A percentile compares a stretch with the other conserved stretches of the same genome.
These are phyloP conservation scores for Parotia lawesii DNA, from an alignment of 2,113 vertebrate genomes.

Conservation along the genomic window DNA sequence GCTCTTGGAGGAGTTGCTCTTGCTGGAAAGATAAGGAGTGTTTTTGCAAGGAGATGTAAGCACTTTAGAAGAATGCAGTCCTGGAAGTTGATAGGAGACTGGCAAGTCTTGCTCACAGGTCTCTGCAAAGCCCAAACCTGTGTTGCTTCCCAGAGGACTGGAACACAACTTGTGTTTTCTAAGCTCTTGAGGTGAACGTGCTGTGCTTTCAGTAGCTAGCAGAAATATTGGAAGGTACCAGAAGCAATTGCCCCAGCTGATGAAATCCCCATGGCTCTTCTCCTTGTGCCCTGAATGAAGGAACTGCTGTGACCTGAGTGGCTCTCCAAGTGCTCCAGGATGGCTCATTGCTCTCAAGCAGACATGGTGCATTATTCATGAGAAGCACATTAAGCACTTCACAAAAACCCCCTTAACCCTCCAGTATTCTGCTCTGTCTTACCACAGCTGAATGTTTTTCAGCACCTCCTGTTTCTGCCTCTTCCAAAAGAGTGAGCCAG, in stretches of 20 bases:
- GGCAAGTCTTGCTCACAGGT: background rate
- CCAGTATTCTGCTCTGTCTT: background rate
- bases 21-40: background rate
- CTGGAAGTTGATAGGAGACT: background rate
- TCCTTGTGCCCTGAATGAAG: background rate
- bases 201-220: background rate
- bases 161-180: background rate
- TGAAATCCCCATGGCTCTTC: background rate
- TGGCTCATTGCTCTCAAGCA: background rate
- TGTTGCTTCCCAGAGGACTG: background rate
- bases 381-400: background rate
- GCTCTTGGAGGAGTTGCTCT: background rate
- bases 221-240: background rate
- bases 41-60: background rate
- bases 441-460: background rate
- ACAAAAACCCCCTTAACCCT: background rate
- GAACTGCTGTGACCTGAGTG: background rate
- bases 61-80: fast-evolving
- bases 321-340: background rate
- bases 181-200: fast-evolving
- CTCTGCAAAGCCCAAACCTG: background rate
- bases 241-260: background rate
- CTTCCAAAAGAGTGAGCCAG: background rate
- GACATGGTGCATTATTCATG: background rate
- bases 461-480: background rate